Percentiles rank a stretch among this genome's conserved stretches.
Evolutionary conservation across 2,888 invertebrate species (phyloP).

Genomic region (Diaperis boleti): DNA sequence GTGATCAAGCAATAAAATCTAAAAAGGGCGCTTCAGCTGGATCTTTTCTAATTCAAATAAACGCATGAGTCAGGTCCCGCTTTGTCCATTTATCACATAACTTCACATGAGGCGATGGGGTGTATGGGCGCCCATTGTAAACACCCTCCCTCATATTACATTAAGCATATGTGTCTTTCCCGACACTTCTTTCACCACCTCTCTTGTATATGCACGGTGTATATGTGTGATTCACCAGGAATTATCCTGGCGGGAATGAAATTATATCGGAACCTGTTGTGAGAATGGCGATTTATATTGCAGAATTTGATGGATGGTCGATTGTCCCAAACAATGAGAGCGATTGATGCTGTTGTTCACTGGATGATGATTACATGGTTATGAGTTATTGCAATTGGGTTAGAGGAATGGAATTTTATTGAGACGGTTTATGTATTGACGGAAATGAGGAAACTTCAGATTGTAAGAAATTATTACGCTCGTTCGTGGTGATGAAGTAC

Average conservation of each 20-base stretch:
- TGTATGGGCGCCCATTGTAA: conserved; percentile 42
- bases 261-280: conserved; percentile 46
- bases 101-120: conserved; percentile 50
- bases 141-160: conserved; percentile 53
- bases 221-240: conserved; percentile 48
- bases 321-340: conserved; percentile 45
- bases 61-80: conserved; percentile 41
- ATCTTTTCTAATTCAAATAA: conserved; percentile 39
- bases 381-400: conserved; percentile 33
- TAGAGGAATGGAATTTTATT: conserved; percentile 18
- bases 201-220: conserved; percentile 43
- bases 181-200: conserved; percentile 49
- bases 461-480: conserved; percentile 1
- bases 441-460: conserved; percentile 22
- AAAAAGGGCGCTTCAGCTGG: conserved; percentile 19
- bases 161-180: conserved; percentile 63
- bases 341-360: conserved; percentile 31
- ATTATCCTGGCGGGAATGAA: conserved; percentile 48
- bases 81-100: conserved; percentile 54
- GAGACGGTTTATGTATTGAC: not conserved
- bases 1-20: conserved; percentile 35
- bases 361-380: conserved; percentile 29
- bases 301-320: conserved; percentile 46
- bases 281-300: conserved; percentile 42
- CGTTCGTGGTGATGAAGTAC: not conserved